A percentile compares a stretch with the other conserved stretches of the same genome.
phyloP scores from a whole-genome alignment of 1,140 invertebrate genomes.

The Globodera ellingtonae region DNA sequence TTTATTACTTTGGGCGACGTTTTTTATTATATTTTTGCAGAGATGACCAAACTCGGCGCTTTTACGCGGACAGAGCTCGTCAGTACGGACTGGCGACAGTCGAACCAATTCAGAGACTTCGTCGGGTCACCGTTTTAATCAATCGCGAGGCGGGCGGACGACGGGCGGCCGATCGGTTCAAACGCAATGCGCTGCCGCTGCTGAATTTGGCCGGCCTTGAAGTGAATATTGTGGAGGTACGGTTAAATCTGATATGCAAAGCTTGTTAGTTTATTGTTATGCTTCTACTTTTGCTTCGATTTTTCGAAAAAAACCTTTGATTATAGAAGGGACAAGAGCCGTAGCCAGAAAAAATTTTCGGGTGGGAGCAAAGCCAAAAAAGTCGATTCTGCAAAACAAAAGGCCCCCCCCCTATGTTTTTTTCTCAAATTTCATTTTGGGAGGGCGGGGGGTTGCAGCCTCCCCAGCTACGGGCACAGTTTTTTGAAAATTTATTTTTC shows the following conservation, averaged over 20 bases:
- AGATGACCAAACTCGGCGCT: conserved; percentile 37
- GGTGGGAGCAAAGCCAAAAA: too few relatives aligned
- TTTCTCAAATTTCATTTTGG: too few relatives aligned
- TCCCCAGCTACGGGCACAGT: too few relatives aligned
- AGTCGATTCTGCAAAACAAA: too few relatives aligned
- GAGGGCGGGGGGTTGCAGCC: too few relatives aligned
- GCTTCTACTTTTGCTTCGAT: too few relatives aligned
- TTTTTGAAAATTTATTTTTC: conserved; percentile 8
- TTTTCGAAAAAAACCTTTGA: too few relatives aligned
- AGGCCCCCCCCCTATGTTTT: too few relatives aligned
- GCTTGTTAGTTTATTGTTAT: too few relatives aligned
- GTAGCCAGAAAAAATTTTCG: too few relatives aligned
- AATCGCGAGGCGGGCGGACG: conserved; percentile 38
- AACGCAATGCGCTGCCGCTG: conserved; percentile 44
- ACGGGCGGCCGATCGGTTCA: conserved; percentile 30
- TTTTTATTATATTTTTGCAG: conserved; percentile 32
- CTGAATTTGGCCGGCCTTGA: conserved; percentile 43
- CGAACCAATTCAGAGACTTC: conserved; percentile 17
- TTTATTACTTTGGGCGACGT: neutral
- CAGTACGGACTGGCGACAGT: conserved; percentile 29
- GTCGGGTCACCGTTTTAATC: conserved; percentile 39
- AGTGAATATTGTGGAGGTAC: conserved; percentile 42
- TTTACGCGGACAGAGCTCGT: conserved; percentile 38
- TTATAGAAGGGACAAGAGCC: too few relatives aligned
- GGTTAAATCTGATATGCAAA: neutral